Evolutionary conservation across 30 jellyfish, hydroid and myxozoan species (phyloP).

Genomic region (Clytia hemisphaerica): DNA sequence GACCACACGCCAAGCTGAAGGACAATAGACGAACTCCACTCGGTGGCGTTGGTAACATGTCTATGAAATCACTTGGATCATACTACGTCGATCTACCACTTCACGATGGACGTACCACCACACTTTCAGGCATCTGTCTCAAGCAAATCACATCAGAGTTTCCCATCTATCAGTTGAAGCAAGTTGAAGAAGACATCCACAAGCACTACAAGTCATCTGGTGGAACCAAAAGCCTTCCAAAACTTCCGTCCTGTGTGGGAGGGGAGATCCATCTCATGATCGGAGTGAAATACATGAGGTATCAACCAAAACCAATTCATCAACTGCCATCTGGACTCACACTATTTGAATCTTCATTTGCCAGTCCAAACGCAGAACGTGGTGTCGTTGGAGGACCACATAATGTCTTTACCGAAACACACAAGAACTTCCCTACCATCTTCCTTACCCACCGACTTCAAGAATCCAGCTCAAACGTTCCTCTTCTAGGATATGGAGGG

Average conservation of each 20-base stretch:
- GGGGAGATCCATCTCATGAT: constrained; percentile 28
- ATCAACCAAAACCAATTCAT: too few species aligned
- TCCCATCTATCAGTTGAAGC: background rate
- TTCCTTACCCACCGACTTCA: background rate
- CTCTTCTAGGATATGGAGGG: background rate
- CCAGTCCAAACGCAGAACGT: too few species aligned
- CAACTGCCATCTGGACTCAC: too few species aligned
- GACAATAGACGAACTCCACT: too few species aligned
- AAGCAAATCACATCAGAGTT: background rate
- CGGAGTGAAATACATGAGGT: too few species aligned
- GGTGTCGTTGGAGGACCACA: too few species aligned
- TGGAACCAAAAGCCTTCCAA: background rate
- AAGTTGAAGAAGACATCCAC: background rate
- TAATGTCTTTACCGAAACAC: background rate
- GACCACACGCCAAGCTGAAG: too few species aligned
- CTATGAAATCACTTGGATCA: too few species aligned
- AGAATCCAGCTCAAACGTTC: background rate
- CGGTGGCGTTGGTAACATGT: too few species aligned
- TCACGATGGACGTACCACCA: background rate
- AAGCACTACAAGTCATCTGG: background rate
- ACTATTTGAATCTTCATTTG: too few species aligned
- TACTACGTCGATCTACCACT: background rate
- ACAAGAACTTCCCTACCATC: background rate
- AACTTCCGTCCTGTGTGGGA: constrained; percentile 7
- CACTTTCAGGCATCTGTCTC: background rate